Base-by-base conservation (phyloP, 1,140 invertebrate species). In the Pseudomyrmex sp. region DNA sequence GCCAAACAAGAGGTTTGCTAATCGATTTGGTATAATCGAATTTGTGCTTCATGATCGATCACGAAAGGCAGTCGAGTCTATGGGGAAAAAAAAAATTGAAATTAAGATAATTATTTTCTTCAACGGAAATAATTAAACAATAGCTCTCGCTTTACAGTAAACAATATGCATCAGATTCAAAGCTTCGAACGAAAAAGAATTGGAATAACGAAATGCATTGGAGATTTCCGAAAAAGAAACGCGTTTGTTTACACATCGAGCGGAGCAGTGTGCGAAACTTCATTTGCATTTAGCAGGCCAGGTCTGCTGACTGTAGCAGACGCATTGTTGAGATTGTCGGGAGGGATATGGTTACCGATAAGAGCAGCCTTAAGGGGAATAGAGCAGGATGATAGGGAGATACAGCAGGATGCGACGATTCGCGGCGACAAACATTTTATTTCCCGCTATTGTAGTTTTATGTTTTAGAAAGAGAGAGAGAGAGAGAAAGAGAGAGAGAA, bases 351-450 rank as follows among this genome's bases (percentile, higher is more conserved):
- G 46, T 75, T 75, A 75, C 52, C n/a, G 73, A n/a, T 23, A 46
- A 75, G 46, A 63, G 59, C 46, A 50, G 20, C 59, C 73, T 75
- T 75, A 75, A 75, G 73, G 73, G 15, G 59, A 63, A 75, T 75
- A 50, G 59, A 44, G 52, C 46, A 35, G 4, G 20, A 9, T 62
- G 62, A 50, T 35, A 75, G 73, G 59, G 15, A 46, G 50, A 75
- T 75, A 50, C 23, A 44, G 52, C 46, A 18, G 4, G 58, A 35
- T 58, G 35, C 52, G 26, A 52, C 23, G 73, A 75, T 75, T 63
- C 73, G 35, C 35, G 23, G 20, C 15, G 58, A 75, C 8, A 54
- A 48, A 10, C 46, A 26, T 75, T 18, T 75, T 50, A 75, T 75
- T 50, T 63, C 18, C 59, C n/a, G 13, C 46, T 75, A 75, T 52